Evolutionary conservation across 2,113 vertebrate species (phyloP), one percentile per base, ranked within the genome.

Genomic region (Lipotes vexillifer): DNA sequence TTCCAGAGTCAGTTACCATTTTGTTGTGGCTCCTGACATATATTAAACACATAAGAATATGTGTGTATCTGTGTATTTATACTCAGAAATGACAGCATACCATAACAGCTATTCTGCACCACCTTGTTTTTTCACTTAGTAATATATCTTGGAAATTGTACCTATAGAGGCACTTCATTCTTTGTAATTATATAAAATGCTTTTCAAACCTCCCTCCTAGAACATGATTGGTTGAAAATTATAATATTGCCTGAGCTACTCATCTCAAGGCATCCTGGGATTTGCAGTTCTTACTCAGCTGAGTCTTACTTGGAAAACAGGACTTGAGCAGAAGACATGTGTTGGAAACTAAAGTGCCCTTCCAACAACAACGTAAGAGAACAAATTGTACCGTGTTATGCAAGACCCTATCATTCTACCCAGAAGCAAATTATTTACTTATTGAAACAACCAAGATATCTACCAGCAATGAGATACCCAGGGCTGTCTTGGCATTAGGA

Each of bases 201-300:
- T 33, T 55, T 68, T 66, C 33, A 86, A 92, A 57, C 38, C 68
- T 92, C 83, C 68, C 61, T 96, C 68, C 90, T 78, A 86, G 36
- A 90, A 78, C 17, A n/a, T 25, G 88, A 71, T 75, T 90, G 85
- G 31, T 83, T 87, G 59, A 41, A 96, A 75, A 71, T 87, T 55
- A 57, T 49, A 38, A 74, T 59, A 29, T 87, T 82, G 33, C 90
- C 8, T 11, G 33, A 92, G 36, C 33, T 3, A 33, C 77, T 95
- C 27, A 38, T 23, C 57, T 72, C 90, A 91, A 93, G 44, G 82
- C 71, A 96, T 72, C n/a, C 93, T 95, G 63, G 57, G 75, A 88
- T 80, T 74, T 93, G 81, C 38, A 87, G 95, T 93, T 63, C 77
- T 75, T 78, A 55, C 9, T 44, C 49, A 63, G 14, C 69, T 69